These are phyloP conservation scores for Megamerina dolium DNA, from an alignment of 2,888 invertebrate genomes.

Conservation along the genomic window DNA sequence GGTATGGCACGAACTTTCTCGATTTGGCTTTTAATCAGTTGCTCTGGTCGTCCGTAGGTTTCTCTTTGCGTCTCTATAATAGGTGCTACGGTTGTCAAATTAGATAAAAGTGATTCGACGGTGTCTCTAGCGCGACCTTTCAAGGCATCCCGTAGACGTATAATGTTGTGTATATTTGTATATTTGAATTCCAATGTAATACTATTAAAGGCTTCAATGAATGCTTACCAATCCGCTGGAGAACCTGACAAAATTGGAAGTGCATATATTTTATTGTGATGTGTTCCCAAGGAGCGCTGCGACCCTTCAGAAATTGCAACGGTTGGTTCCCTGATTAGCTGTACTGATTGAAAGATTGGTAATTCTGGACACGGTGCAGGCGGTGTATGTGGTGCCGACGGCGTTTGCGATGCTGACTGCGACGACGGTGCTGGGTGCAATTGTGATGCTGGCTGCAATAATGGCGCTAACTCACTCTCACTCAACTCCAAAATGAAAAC, in stretches of 20 bases:
- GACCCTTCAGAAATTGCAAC: not conserved
- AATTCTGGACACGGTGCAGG: not conserved
- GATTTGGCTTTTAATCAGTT: constrained; percentile 11
- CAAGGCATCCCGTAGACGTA: constrained; percentile 11
- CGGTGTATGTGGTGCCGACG: constrained; percentile 46
- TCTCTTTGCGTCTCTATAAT: constrained; percentile 11
- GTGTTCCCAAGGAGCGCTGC: not conserved
- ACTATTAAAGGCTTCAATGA: constrained; percentile 6
- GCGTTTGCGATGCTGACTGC: not conserved
- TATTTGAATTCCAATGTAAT: constrained; percentile 10
- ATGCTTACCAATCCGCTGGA: constrained; percentile 12
- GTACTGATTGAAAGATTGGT: not conserved
- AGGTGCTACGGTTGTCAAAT: constrained; percentile 4
- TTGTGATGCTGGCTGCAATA: not conserved
- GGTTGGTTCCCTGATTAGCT: not conserved
- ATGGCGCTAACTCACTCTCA: not conserved
- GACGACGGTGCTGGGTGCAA: not conserved
- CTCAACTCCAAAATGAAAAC: too few relatives aligned
- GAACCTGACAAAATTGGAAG: constrained; percentile 9
- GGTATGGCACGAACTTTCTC: constrained; percentile 1
- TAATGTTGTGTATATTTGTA: constrained; percentile 10
- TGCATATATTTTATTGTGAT: constrained; percentile 5
- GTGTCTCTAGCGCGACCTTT: constrained; percentile 8
- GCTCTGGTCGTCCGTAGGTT: constrained; percentile 9
- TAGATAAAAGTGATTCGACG: constrained; percentile 12